Evolutionary conservation across 2,113 vertebrate species (phyloP).

Genomic region (Pseudorhombus dupliciocellatus): DNA sequence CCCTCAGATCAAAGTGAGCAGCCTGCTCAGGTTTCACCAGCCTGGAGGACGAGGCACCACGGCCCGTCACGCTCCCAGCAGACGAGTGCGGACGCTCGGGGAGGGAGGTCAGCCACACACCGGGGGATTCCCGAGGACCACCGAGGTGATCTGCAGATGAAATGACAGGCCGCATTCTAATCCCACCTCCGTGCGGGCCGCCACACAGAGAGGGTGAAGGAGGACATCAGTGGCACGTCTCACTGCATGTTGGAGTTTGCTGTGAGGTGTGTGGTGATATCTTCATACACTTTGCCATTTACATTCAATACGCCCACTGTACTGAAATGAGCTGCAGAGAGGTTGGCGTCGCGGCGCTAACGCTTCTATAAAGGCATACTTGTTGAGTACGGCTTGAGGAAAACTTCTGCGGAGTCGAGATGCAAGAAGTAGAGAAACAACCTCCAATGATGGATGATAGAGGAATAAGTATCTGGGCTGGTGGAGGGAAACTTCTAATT

Average conservation of each 20-base stretch:
- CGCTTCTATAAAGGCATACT: conserved; percentile 61
- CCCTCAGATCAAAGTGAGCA: conserved; percentile 59
- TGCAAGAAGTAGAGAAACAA: conserved; percentile 53
- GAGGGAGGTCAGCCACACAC: conserved; percentile 69
- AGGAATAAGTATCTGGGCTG: conserved; percentile 68
- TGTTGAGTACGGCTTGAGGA: conserved; percentile 51
- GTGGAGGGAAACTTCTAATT: conserved; percentile 73
- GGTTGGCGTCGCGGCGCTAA: conserved; percentile 15
- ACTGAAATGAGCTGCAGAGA: conserved; percentile 37
- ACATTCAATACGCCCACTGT: conserved; percentile 58
- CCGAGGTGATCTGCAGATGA: conserved; percentile 67
- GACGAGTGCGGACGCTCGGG: conserved; percentile 64
- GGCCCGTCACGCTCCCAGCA: conserved; percentile 65
- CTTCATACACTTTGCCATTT: conserved; percentile 46
- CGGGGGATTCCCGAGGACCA: conserved; percentile 71
- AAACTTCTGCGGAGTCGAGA: conserved; percentile 37
- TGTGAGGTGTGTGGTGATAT: conserved; percentile 38
- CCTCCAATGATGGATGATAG: conserved; percentile 71
- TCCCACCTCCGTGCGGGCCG: conserved; percentile 25
- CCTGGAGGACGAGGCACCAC: conserved; percentile 50
- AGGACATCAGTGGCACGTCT: conserved; percentile 23
- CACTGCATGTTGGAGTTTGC: conserved; percentile 37
- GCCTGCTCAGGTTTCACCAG: conserved; percentile 69
- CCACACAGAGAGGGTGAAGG: conserved; percentile 31
- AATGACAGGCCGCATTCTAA: conserved; percentile 62